These are phyloP conservation scores for Orius insidiosus DNA, from an alignment of 1,140 invertebrate genomes.

Conservation along the genomic window DNA sequence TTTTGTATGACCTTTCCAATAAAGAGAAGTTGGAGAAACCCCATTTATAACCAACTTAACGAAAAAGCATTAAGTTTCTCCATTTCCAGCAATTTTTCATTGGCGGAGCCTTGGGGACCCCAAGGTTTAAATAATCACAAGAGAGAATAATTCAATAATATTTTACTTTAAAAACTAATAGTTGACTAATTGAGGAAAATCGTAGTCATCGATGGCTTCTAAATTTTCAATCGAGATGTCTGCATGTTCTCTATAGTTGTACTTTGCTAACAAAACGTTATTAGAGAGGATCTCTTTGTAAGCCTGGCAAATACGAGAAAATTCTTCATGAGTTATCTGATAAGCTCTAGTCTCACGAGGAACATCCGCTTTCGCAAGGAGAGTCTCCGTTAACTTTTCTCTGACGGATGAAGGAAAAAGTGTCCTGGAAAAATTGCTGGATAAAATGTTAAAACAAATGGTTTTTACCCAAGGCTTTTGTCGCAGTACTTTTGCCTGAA, in stretches of 20 bases:
- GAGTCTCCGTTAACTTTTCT: constrained; percentile 42
- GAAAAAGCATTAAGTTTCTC: too few relatives aligned
- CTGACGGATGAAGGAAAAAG: constrained; percentile 57
- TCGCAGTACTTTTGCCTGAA: constrained; percentile 67
- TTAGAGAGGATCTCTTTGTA: constrained; percentile 54
- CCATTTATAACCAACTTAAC: too few relatives aligned
- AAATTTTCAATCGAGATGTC: neutral
- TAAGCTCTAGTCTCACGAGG: constrained; percentile 47
- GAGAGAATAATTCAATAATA: too few relatives aligned
- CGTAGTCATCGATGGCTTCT: too few relatives aligned
- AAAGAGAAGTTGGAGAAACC: too few relatives aligned
- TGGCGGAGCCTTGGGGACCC: too few relatives aligned
- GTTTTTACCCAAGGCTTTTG: neutral
- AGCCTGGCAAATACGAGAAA: constrained; percentile 52
- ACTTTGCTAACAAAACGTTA: constrained; percentile 48
- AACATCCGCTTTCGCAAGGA: constrained; percentile 57
- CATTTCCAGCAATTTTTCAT: too few relatives aligned
- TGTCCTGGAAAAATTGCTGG: constrained; percentile 35
- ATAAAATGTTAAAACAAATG: neutral
- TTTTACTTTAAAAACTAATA: too few relatives aligned
- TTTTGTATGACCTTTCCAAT: too few relatives aligned
- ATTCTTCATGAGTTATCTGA: constrained; percentile 60
- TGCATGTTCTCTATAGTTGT: constrained; percentile 38
- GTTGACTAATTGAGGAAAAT: too few relatives aligned
- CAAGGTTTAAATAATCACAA: too few relatives aligned